A percentile compares a stretch with the other conserved stretches of the same genome.
Conservation (phyloP, 1,140 invertebrate genomes). For the Ceratina japonica region DNA sequence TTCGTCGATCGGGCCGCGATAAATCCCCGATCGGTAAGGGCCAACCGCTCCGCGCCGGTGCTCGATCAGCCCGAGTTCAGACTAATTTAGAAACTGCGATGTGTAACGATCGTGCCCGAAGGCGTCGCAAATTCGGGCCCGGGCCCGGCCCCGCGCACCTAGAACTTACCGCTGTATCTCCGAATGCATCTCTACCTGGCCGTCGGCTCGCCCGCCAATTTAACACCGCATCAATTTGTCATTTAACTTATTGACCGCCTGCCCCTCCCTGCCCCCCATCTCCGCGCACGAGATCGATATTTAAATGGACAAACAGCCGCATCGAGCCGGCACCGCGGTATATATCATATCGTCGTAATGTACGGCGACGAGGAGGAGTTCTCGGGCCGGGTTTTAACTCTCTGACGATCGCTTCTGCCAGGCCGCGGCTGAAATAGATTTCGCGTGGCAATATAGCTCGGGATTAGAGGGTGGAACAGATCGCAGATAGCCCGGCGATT, state of each 20-base stretch:
- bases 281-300: neutral
- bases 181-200: slow-evolving; percentile 59
- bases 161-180: slow-evolving; percentile 57
- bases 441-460: neutral
- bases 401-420: neutral
- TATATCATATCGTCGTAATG: neutral
- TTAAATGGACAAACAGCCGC: slow-evolving; percentile 19
- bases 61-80: slow-evolving; percentile 58
- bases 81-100: slow-evolving; percentile 62
- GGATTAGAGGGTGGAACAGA: neutral
- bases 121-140: slow-evolving; percentile 57
- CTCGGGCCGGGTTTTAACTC: neutral
- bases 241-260: slow-evolving; percentile 45
- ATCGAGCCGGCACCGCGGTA: neutral
- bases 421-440: neutral
- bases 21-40: slow-evolving; percentile 50
- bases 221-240: slow-evolving; percentile 60
- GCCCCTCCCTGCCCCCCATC: neutral
- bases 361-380: neutral
- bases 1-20: slow-evolving; percentile 54
- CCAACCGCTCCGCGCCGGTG: slow-evolving; percentile 22
- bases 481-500: neutral
- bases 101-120: slow-evolving; percentile 53
- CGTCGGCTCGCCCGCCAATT: slow-evolving; percentile 48
- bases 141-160: slow-evolving; percentile 29